Conservation (phyloP, 2,113 vertebrate genomes). For the Onychostruthus taczanowskii region DNA sequence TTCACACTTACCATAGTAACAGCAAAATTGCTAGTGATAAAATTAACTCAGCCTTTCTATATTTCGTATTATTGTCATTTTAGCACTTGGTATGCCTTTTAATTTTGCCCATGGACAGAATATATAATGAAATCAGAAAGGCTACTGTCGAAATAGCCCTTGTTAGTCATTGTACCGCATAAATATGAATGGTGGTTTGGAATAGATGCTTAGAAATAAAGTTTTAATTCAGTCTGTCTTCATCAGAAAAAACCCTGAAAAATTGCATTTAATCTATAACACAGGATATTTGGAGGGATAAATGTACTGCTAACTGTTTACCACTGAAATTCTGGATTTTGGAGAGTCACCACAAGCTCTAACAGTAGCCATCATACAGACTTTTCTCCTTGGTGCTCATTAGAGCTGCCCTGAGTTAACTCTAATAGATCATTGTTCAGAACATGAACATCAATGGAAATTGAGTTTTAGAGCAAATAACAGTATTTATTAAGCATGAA, state of each 20-base stretch:
- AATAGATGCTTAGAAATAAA: neutral
- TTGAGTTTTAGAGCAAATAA: neutral
- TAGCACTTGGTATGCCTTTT: neutral
- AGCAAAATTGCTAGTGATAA: neutral
- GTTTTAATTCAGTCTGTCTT: neutral
- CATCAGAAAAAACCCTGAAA: neutral
- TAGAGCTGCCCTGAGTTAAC: neutral
- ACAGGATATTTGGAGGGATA: neutral
- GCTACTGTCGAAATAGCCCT: neutral
- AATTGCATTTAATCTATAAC: neutral
- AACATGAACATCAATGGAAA: neutral
- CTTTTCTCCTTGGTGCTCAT: neutral
- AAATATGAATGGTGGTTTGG: neutral
- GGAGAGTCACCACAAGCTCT: neutral
- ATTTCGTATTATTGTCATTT: neutral
- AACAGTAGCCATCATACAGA: neutral
- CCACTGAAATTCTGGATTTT: neutral
- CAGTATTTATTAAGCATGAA: neutral
- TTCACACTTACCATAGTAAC: conserved; percentile 36
- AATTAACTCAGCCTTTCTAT: neutral
- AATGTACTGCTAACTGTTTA: neutral
- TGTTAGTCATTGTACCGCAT: neutral
- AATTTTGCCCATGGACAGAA: neutral
- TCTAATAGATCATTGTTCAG: neutral
- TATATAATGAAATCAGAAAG: neutral